Conservation (phyloP, 2,888 invertebrate genomes). For the Drosophila infuscata region DNA sequence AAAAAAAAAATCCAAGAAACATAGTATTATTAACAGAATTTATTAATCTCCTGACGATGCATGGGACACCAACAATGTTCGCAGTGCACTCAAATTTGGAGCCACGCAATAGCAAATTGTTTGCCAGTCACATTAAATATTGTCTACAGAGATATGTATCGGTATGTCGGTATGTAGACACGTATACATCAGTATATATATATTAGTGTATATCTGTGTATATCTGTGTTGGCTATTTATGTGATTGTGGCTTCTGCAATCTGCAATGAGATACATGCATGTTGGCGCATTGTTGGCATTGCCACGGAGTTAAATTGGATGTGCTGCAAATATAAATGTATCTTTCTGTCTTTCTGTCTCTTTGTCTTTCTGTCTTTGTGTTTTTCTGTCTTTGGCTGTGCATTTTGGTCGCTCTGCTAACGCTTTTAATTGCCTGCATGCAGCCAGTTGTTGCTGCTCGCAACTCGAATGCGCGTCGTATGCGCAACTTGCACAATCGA, state of each 20-base stretch:
- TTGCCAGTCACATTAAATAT: constrained; percentile 15
- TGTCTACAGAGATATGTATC: not conserved
- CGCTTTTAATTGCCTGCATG: constrained; percentile 52
- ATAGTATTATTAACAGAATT: not conserved
- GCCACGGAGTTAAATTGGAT: constrained; percentile 11
- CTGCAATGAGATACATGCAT: constrained; percentile 28
- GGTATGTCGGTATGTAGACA: not conserved
- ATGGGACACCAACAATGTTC: not conserved
- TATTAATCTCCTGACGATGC: not conserved
- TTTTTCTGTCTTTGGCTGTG: constrained; percentile 22
- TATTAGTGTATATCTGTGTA: not conserved
- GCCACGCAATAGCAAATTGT: constrained; percentile 41
- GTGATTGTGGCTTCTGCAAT: constrained; percentile 36
- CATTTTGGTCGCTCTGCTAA: constrained; percentile 49
- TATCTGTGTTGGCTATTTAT: not conserved
- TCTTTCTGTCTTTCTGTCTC: not conserved
- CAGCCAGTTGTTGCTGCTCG: constrained; percentile 12
- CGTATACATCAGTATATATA: not conserved
- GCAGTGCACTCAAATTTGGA: not conserved
- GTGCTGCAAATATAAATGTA: constrained; percentile 2
- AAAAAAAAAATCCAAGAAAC: not conserved
- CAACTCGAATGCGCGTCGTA: constrained; percentile 17
- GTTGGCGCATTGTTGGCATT: constrained; percentile 21
- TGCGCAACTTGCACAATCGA: constrained; percentile 41
- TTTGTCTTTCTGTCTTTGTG: not conserved